These are phyloP conservation scores for Podabrus alpinus DNA, from an alignment of 2,888 invertebrate species.

Conservation along the genomic window DNA sequence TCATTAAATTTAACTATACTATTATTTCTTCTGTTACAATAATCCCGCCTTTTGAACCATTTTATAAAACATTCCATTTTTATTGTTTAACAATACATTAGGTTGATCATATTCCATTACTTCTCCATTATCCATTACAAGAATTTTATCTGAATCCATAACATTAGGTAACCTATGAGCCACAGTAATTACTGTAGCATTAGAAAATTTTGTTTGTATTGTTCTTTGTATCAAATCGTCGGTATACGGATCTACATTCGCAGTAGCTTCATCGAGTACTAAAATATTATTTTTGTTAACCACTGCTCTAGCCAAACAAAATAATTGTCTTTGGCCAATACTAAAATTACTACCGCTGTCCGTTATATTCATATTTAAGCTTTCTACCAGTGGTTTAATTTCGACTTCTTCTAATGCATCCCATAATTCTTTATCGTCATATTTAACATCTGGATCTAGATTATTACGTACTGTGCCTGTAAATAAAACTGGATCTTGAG, in stretches of 20 bases:
- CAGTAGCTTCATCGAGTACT: constrained; percentile 69
- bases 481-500: constrained; percentile 84
- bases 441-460: constrained; percentile 83
- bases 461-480: constrained; percentile 85
- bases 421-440: constrained; percentile 81
- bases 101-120: constrained; percentile 77
- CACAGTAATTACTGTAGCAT: constrained; percentile 77
- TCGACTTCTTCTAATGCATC: constrained; percentile 78
- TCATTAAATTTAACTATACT: no score
- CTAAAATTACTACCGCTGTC: constrained; percentile 60
- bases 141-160: constrained; percentile 77
- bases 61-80: constrained; percentile 68
- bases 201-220: constrained; percentile 69
- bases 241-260: constrained; percentile 75
- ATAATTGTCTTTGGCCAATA: constrained; percentile 62
- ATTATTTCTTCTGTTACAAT: constrained; percentile 35
- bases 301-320: constrained; percentile 67
- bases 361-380: constrained; percentile 64
- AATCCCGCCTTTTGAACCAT: constrained; percentile 69
- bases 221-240: constrained; percentile 74
- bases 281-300: constrained; percentile 46
- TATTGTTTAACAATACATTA: constrained; percentile 64
- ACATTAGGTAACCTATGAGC: constrained; percentile 80
- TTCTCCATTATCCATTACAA: constrained; percentile 75
- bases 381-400: constrained; percentile 69